Evolutionary conservation across 2,888 invertebrate genomes (phyloP), one percentile per base, ranked within the genome.

Genomic region (Aleiodes alternator): DNA sequence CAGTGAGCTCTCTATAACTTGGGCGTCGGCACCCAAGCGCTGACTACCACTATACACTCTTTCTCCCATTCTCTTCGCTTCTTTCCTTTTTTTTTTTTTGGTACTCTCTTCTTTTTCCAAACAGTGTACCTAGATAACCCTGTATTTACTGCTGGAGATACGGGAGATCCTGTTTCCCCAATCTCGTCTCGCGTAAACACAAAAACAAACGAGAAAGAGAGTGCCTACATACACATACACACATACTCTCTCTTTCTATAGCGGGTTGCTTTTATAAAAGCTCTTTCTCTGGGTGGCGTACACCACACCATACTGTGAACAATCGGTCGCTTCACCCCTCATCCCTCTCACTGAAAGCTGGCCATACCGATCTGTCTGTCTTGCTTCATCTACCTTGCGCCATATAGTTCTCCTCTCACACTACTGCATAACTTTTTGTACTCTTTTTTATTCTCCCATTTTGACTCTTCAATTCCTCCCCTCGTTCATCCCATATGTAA

Each of bases 131-230:
- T 74, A 82, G 84, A 84, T 83, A 84, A 83, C 81, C 80, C 76
- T 79, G 82, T 85, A 84, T 84, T 85, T 85, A 83, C 86, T 77
- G 76, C 75, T 78, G 77, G 79, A 79, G 82, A 84, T 81, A 83
- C 82, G 79, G 68, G 14, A 80, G 79, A 80, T 83, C 78, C 80
- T 80, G 76, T 78, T 80, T 80, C 71, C 76, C 77, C 76, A 73
- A 75, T 79, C 75, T 78, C 73, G 43, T 69, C 53, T 64, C 77
- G 75, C 78, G 77, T 76, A 78, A 77, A 77, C 76, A 79, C 76
- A 79, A 79, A 81, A 80, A 82, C 80, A 82, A 82, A 80, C 78
- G 76, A 76, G 79, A 74, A 57, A 64, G 55, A 74, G 64, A 64
- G 55, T 48, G 53, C 56, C 64, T 43, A 64, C 43, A 64, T 43